Base-by-base conservation (phyloP, 2,888 invertebrate genomes). In the Hyposoter dolosus region DNA sequence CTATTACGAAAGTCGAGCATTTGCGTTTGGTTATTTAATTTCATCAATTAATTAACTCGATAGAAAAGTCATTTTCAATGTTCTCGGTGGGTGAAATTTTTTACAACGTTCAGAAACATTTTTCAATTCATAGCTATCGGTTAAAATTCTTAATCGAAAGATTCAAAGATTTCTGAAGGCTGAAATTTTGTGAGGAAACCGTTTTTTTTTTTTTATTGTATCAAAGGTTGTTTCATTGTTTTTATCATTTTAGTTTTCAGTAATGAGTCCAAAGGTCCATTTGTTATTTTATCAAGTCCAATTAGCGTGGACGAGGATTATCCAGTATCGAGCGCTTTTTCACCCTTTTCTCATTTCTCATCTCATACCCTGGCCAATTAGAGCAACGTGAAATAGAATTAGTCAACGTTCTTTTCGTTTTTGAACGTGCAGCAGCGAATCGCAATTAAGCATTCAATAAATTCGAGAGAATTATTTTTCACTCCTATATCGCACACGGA, bases 341-440 rank as follows among this genome's bases (percentile, higher is more conserved):
- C 45, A 15, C 50, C 76, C 32, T 12, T 32, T 66, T 32, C 53
- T 68, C 5, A 60, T 60, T 28, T 28, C 9, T 28, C 60, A 28
- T 60, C n/a, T 50, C 71, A 32, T 10, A 50, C 56, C 47, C 76
- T 9, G 19, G 32, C 65, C 75, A 84, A 84, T 84, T 84, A 81
- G 76, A 65, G 71, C 56, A 77, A 50, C 72, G 60, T 45, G 76
- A 81, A 80, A 76, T 77, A 77, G 66, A 56, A 81, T 80, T 84
- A 72, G 81, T 50, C 45, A 53, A 71, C 56, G 71, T 17, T 72
- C 19, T 47, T 32, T 60, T 23, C 7, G 79, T n/a, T 63, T 45
- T 45, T 75, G 19, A 35, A 1, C 17, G 32, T 50, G 40, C 40
- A 40, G 23, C 60, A 71, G 50, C 50, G 17, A 40, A 10, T 23